Base-by-base conservation (phyloP, 1,140 invertebrate species). In the Drosophila sp. region DNA sequence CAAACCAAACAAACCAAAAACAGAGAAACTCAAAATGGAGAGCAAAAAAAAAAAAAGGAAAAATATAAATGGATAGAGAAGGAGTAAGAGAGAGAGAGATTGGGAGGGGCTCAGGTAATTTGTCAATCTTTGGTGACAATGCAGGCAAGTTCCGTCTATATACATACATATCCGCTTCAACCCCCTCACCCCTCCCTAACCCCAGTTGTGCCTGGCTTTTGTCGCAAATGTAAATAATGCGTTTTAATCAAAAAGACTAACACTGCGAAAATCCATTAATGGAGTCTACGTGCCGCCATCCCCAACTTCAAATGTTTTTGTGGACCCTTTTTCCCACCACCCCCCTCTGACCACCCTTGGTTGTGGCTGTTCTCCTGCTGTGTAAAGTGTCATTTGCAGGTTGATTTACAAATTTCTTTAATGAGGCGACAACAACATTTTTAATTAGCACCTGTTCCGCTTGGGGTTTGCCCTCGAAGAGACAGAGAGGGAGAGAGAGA, bases 391-490 rank as follows among this genome's bases (percentile, higher is more conserved):
- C 75, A 68, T 80, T 74, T 72, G 68, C 80, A 70, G 66, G 73
- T 80, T 89, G 85, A 87, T 84, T 89, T 89, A 89, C 80, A 89
- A 89, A 89, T 89, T 89, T 80, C 85, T 89, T 78, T 90, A 89
- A 89, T 89, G 85, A 73, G 71, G 66, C 77, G 77, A 79, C 85
- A 70, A 89, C 84, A 80, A 84, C 85, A 80, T 84, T 89, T 89
- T 89, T 90, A 89, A 89, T 89, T 89, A 89, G 84, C 84, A 90
- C 84, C 85, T 89, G 80, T 78, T 77, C 66, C 66, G 50, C 68
- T 56, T 7, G 5, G 8, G 41, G 17, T 38, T 32, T 23, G 11
- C 23, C 5, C 23, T n/a, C 17, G 17, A 17, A 17, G 17, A 17
- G 44, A 23, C 23, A 27, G 7, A 50, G 23, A 50, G 4, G n/a